Evolutionary conservation across 2,888 invertebrate species (phyloP).

Genomic region (Hydropsyche betteni): DNA sequence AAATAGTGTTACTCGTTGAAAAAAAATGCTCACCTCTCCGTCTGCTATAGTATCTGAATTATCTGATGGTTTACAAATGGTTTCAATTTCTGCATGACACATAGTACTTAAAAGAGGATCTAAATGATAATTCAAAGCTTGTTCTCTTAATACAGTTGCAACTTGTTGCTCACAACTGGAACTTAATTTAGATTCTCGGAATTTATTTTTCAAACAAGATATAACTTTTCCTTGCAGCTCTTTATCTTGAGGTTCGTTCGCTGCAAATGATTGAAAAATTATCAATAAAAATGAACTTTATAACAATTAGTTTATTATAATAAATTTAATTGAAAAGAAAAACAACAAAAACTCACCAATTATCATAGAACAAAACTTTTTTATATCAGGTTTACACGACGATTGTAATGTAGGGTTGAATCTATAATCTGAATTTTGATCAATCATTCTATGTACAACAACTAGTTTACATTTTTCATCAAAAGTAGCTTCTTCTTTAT

Average conservation of each 20-base stretch:
- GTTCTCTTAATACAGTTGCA: slow-evolving; percentile 82
- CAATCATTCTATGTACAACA: slow-evolving; percentile 87
- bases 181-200: slow-evolving; percentile 77
- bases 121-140: slow-evolving; percentile 89
- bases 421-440: slow-evolving; percentile 89
- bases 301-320: not conserved
- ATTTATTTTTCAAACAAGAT: slow-evolving; percentile 83
- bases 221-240: slow-evolving; percentile 86
- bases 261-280: slow-evolving; percentile 54
- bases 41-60: slow-evolving; percentile 62
- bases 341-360: slow-evolving; percentile 58
- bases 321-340: not conserved
- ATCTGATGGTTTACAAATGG: slow-evolving; percentile 67
- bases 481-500: slow-evolving; percentile 80
- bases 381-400: slow-evolving; percentile 84
- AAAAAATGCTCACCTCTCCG: slow-evolving; percentile 59
- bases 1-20: not conserved
- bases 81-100: slow-evolving; percentile 78
- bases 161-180: slow-evolving; percentile 84
- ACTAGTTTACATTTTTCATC: slow-evolving; percentile 84
- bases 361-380: slow-evolving; percentile 66
- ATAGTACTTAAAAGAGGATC: slow-evolving; percentile 87
- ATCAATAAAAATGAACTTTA: not conserved
- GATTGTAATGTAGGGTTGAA: slow-evolving; percentile 86
- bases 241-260: slow-evolving; percentile 68